Evolutionary conservation across 2,797 vertebrate species (phyloP).

Genomic region (Loris lydekkerianus): DNA sequence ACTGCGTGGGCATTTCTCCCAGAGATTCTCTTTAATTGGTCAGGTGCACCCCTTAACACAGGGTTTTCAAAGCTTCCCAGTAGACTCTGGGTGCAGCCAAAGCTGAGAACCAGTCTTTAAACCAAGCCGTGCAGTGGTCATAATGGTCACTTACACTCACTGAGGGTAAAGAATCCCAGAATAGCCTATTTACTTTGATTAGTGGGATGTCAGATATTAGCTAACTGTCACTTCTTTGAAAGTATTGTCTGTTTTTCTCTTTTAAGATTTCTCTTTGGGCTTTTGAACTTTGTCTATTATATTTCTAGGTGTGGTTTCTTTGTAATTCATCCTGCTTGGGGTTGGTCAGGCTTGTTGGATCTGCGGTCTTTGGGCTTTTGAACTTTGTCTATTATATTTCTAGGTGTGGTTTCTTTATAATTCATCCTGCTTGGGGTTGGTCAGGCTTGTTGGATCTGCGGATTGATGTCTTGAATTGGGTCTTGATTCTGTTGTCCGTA

Average conservation of each 20-base stretch:
- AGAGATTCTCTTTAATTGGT: background rate
- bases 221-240: background rate
- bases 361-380: background rate
- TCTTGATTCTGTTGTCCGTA: background rate
- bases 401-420: background rate
- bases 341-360: background rate
- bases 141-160: accelerated
- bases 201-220: too few relatives aligned
- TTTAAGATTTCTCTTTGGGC: background rate
- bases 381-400: background rate
- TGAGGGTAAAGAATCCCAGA: background rate
- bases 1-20: accelerated
- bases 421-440: too few relatives aligned
- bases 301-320: background rate
- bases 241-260: background rate
- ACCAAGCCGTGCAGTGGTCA: background rate
- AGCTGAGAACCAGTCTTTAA: too few relatives aligned
- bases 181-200: too few relatives aligned
- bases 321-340: too few relatives aligned
- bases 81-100: background rate
- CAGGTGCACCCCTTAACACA: background rate
- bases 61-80: background rate
- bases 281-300: background rate
- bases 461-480: background rate
- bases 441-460: background rate